A percentile compares a stretch with the other conserved stretches of the same genome.
These are phyloP conservation scores for Toxotes jaculatrix DNA, from an alignment of 2,113 vertebrate species.

Conservation along the genomic window DNA sequence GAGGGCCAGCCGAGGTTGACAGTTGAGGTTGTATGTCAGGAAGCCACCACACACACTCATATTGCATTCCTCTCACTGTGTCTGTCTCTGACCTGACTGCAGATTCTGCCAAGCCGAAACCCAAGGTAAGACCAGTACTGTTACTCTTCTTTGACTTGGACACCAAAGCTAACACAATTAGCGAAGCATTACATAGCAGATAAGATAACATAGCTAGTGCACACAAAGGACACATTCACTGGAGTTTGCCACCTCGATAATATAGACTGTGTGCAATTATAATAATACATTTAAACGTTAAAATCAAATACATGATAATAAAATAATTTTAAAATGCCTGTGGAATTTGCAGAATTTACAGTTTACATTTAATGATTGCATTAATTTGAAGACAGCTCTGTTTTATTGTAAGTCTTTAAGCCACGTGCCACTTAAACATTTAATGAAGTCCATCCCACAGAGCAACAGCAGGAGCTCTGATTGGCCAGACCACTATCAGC, in stretches of 20 bases:
- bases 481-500: background rate
- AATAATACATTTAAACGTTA: background rate
- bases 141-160: conserved; percentile 50
- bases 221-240: too few species aligned
- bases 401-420: conserved; percentile 1
- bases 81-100: conserved; percentile 88
- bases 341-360: background rate
- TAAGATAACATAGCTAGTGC: background rate
- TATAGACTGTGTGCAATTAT: background rate
- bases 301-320: background rate
- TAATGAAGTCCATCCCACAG: conserved; percentile 7
- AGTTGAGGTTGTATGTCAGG: conserved; percentile 74
- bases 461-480: background rate
- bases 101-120: conserved; percentile 87
- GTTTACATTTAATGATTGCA: background rate
- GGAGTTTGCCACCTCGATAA: background rate
- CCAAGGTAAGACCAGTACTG: conserved; percentile 87
- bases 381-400: background rate
- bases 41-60: conserved; percentile 66
- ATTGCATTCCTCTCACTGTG: conserved; percentile 82
- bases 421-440: background rate
- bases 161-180: conserved; percentile 36
- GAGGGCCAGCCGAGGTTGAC: conserved; percentile 73
- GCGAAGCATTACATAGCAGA: conserved; percentile 3
- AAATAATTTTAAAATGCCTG: background rate